Evolutionary conservation across 2,888 invertebrate genomes (phyloP).

Genomic region (Limnephilus lunatus): DNA sequence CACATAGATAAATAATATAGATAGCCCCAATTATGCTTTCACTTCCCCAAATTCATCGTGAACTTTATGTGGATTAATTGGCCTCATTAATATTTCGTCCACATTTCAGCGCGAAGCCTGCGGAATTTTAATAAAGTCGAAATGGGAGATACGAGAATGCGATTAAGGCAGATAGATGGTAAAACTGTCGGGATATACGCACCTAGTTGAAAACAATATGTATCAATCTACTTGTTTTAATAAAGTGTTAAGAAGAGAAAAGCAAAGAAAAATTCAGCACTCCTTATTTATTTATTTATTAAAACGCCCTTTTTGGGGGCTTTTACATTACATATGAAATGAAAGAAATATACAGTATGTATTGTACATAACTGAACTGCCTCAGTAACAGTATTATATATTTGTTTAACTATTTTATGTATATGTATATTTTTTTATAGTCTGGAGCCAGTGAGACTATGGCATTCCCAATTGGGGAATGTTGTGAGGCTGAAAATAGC

Average conservation of each 20-base stretch:
- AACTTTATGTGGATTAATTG: conserved; percentile 2
- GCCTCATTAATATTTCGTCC: conserved; percentile 2
- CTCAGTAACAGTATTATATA: too few relatives aligned
- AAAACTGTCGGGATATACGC: not conserved
- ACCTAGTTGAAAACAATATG: not conserved
- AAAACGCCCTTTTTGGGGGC: too few relatives aligned
- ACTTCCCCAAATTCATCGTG: not conserved
- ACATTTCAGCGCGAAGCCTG: not conserved
- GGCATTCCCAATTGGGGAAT: too few relatives aligned
- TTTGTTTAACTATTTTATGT: too few relatives aligned
- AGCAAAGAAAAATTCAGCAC: not conserved
- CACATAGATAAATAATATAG: not conserved
- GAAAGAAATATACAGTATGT: too few relatives aligned
- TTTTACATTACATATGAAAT: too few relatives aligned
- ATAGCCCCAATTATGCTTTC: not conserved
- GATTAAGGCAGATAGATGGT: not conserved
- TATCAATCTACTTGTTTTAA: not conserved
- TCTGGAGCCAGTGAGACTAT: too few relatives aligned
- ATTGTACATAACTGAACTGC: too few relatives aligned
- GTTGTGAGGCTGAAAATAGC: too few relatives aligned
- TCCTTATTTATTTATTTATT: too few relatives aligned
- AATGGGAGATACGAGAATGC: not conserved
- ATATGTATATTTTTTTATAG: too few relatives aligned
- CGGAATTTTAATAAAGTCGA: not conserved
- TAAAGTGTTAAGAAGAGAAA: not conserved